These are phyloP conservation scores for Sula dactylatra DNA, from an alignment of 2,113 vertebrate species.

Conservation along the genomic window DNA sequence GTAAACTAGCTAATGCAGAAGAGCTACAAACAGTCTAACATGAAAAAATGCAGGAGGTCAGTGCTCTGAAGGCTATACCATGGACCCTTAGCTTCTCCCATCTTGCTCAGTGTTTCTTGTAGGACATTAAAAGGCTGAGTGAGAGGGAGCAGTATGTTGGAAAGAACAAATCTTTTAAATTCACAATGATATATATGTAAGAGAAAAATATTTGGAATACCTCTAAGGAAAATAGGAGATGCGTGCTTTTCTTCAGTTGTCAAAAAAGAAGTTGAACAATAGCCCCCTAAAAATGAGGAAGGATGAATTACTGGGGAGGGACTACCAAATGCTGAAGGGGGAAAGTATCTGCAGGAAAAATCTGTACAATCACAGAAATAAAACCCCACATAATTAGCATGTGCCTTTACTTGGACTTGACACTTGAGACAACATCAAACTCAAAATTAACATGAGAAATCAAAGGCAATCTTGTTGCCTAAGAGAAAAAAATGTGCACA, in stretches of 20 bases:
- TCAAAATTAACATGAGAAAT: neutral
- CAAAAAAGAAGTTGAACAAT: neutral
- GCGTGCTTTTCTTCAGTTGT: neutral
- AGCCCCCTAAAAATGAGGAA: neutral
- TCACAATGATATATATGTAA: neutral
- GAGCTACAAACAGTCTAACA: neutral
- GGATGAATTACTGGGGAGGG: neutral
- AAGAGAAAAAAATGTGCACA: neutral
- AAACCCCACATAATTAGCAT: neutral
- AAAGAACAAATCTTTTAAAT: neutral
- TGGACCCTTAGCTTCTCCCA: neutral
- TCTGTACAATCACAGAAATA: neutral
- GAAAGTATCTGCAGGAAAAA: neutral
- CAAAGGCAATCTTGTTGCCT: neutral
- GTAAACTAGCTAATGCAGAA: neutral
- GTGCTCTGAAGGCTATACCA: neutral
- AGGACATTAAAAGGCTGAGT: neutral
- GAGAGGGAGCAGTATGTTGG: neutral
- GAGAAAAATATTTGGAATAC: neutral
- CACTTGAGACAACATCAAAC: neutral
- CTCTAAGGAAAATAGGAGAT: neutral
- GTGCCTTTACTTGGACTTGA: neutral
- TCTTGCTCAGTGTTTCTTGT: neutral
- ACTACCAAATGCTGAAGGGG: neutral
- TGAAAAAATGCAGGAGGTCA: neutral